phyloP scores from a whole-genome alignment of 2,113 vertebrate genomes.

The Orthonyx spaldingii region DNA sequence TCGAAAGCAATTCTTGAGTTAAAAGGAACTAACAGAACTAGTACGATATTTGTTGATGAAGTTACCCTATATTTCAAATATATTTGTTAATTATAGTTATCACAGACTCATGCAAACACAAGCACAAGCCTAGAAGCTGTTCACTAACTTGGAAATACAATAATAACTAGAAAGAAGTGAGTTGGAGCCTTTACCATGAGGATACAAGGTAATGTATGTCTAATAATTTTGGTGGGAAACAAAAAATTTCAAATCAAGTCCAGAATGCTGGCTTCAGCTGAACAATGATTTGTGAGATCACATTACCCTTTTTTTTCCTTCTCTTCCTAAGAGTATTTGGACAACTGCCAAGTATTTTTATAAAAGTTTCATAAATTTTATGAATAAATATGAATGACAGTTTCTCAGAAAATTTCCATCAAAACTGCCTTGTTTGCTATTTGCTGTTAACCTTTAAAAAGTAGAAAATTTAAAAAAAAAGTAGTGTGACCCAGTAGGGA shows the following conservation, averaged over 20 bases:
- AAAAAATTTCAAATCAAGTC: background rate
- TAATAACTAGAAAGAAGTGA: background rate
- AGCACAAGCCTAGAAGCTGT: background rate
- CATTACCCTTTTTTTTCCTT: background rate
- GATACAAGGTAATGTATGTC: background rate
- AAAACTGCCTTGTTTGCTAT: background rate
- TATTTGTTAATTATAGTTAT: background rate
- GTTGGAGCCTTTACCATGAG: background rate
- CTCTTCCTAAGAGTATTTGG: background rate
- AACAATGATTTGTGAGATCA: background rate
- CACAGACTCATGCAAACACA: background rate
- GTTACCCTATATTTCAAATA: background rate
- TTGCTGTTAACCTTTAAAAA: background rate
- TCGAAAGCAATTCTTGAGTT: background rate
- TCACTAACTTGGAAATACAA: background rate
- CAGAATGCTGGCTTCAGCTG: background rate
- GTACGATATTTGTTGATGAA: background rate
- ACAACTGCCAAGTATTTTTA: background rate
- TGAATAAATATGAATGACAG: background rate
- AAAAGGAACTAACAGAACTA: background rate
- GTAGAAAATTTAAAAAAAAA: background rate
- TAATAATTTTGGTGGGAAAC: background rate
- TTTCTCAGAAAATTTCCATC: background rate
- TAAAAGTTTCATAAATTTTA: background rate
- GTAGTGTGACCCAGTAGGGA: background rate